phyloP scores from a whole-genome alignment of 2,888 invertebrate genomes.

The Drosophila antonietae region DNA sequence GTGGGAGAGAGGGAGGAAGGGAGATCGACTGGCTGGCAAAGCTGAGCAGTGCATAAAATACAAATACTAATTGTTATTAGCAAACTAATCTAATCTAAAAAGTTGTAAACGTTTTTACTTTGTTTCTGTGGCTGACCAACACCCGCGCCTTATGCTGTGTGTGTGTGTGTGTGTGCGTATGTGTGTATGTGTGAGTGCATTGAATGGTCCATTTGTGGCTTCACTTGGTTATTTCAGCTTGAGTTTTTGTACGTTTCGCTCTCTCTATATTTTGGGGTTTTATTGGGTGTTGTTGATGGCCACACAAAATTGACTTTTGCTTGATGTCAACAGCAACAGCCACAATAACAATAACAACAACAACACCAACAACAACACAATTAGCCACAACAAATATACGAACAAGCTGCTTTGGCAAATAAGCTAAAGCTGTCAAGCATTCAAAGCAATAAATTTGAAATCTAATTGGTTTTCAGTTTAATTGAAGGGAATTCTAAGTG shows the following conservation, averaged over 20 bases:
- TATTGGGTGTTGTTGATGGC: constrained; percentile 77
- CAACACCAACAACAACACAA: constrained; percentile 9
- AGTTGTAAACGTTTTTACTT: constrained; percentile 80
- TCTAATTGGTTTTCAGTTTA: constrained; percentile 51
- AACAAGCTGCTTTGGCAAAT: constrained; percentile 50
- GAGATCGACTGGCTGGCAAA: constrained; percentile 15
- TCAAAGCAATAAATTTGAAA: constrained; percentile 18
- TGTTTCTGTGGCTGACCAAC: constrained; percentile 69
- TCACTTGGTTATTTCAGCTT: constrained; percentile 29
- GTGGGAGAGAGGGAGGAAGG: neutral
- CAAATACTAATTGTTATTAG: constrained; percentile 83
- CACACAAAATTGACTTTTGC: constrained; percentile 77
- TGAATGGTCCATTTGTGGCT: constrained; percentile 70
- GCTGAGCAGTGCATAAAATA: constrained; percentile 78
- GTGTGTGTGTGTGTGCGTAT: neutral
- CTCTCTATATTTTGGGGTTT: constrained; percentile 45
- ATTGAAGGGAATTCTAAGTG: constrained; percentile 5
- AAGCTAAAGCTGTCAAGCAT: neutral
- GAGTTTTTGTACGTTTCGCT: constrained; percentile 38
- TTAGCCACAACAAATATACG: constrained; percentile 50
- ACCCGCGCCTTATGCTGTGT: constrained; percentile 11
- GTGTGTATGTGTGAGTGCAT: constrained; percentile 20
- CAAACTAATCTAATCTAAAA: constrained; percentile 84
- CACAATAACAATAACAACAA: constrained; percentile 21
- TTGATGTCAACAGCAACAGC: constrained; percentile 62